These are phyloP conservation scores for Chymomyza procnemis DNA, from an alignment of 2,888 invertebrate species.

Conservation along the genomic window DNA sequence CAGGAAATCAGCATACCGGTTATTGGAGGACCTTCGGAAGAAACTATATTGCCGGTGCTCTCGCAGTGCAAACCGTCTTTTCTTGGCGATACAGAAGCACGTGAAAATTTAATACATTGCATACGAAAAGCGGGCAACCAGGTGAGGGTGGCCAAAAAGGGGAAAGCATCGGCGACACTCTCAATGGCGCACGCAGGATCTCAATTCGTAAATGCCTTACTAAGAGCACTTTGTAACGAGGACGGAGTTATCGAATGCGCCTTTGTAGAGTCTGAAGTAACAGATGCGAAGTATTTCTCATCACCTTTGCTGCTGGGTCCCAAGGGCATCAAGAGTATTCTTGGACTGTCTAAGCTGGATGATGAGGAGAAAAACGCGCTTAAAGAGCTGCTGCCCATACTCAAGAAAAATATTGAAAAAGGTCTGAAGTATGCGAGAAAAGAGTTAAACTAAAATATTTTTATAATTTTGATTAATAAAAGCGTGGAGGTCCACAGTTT, in stretches of 20 bases:
- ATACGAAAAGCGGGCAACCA: slow-evolving; percentile 99
- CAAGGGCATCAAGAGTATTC: slow-evolving; percentile 90
- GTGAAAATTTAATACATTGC: slow-evolving; percentile 89
- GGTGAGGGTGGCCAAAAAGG: slow-evolving; percentile 92
- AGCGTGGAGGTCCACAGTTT: no score
- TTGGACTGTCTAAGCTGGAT: slow-evolving; percentile 90
- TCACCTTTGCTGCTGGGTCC: slow-evolving; percentile 89
- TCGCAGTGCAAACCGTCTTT: slow-evolving; percentile 92
- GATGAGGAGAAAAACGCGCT: slow-evolving; percentile 88
- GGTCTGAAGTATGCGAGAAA: slow-evolving; percentile 94
- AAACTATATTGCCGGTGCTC: slow-evolving; percentile 96
- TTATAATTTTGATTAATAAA: no score
- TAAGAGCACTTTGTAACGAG: slow-evolving; percentile 87
- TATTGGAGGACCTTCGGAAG: slow-evolving; percentile 97
- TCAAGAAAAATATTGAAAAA: slow-evolving; percentile 91
- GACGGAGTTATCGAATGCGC: slow-evolving; percentile 91
- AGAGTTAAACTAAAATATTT: slow-evolving; percentile 76
- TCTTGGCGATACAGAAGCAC: slow-evolving; percentile 86
- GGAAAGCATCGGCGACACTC: slow-evolving; percentile 97
- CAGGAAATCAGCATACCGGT: slow-evolving; percentile 90
- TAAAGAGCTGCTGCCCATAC: slow-evolving; percentile 90
- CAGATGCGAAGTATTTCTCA: slow-evolving; percentile 93
- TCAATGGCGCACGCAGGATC: slow-evolving; percentile 98
- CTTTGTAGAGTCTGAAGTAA: slow-evolving; percentile 90
- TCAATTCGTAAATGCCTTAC: slow-evolving; percentile 88